Evolutionary conservation across 1,140 invertebrate genomes (phyloP).

Genomic region (Drosophila albomicans): DNA sequence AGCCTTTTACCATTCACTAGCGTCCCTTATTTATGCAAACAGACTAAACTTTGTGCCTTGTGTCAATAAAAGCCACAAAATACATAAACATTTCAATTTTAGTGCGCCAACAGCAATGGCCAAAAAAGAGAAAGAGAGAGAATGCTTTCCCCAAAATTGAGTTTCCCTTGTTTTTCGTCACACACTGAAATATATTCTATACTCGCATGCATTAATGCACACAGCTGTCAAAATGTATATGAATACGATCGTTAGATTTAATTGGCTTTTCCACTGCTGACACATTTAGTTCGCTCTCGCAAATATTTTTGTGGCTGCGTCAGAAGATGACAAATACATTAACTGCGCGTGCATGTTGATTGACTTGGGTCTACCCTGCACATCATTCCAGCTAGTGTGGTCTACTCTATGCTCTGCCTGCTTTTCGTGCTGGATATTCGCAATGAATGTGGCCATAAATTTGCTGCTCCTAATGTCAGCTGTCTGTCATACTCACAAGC

Average conservation of each 20-base stretch:
- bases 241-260: conserved; percentile 54
- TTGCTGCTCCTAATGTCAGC: conserved; percentile 38
- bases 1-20: not conserved
- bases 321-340: conserved; percentile 14
- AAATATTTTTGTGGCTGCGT: conserved; percentile 13
- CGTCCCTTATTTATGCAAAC: conserved; percentile 37
- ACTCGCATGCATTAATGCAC: conserved; percentile 29
- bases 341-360: not conserved
- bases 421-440: conserved; percentile 1
- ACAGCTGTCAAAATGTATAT: conserved; percentile 52
- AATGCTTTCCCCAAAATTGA: conserved; percentile 1
- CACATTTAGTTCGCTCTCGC: conserved; percentile 52
- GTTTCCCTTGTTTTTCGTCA: not conserved
- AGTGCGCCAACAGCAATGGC: conserved; percentile 35
- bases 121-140: no score
- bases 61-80: conserved; percentile 44
- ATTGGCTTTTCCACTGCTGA: conserved; percentile 58
- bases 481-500: conserved; percentile 30
- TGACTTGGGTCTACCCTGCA: conserved; percentile 8
- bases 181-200: not conserved
- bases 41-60: conserved; percentile 22
- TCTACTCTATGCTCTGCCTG: not conserved
- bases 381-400: not conserved
- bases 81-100: conserved; percentile 70
- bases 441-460: conserved; percentile 45